These are phyloP conservation scores for Callochromis pleurospilus DNA, from an alignment of 2,113 vertebrate genomes.

Conservation along the genomic window DNA sequence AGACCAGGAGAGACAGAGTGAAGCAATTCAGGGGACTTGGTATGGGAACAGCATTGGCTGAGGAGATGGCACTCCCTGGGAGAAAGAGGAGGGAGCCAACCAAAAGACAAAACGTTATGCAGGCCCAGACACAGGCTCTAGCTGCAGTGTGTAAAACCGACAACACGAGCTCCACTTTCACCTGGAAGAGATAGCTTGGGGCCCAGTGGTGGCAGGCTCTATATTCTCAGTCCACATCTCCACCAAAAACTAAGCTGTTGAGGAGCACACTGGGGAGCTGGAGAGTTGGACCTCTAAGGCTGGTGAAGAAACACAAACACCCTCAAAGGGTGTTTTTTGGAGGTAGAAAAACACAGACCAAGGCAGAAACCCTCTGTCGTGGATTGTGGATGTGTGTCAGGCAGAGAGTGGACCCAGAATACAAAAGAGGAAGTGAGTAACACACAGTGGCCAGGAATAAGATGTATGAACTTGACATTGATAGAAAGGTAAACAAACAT, in stretches of 20 bases:
- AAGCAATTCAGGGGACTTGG: too few species aligned
- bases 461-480: neutral
- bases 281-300: neutral
- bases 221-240: neutral
- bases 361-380: neutral
- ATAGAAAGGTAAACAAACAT: neutral
- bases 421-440: accelerated
- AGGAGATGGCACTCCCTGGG: too few species aligned
- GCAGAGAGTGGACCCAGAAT: neutral
- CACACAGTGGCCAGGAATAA: neutral
- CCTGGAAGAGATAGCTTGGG: neutral
- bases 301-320: neutral
- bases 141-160: neutral
- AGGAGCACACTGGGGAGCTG: neutral
- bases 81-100: too few species aligned
- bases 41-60: too few species aligned
- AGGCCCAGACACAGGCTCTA: neutral
- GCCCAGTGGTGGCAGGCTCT: neutral
- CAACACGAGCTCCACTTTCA: accelerated
- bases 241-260: neutral
- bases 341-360: neutral
- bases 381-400: neutral
- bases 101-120: neutral
- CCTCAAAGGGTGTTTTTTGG: accelerated
- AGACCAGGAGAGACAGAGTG: too few species aligned